These are phyloP conservation scores for Elaphurus davidianus DNA, from an alignment of 2,113 vertebrate species.

Conservation along the genomic window DNA sequence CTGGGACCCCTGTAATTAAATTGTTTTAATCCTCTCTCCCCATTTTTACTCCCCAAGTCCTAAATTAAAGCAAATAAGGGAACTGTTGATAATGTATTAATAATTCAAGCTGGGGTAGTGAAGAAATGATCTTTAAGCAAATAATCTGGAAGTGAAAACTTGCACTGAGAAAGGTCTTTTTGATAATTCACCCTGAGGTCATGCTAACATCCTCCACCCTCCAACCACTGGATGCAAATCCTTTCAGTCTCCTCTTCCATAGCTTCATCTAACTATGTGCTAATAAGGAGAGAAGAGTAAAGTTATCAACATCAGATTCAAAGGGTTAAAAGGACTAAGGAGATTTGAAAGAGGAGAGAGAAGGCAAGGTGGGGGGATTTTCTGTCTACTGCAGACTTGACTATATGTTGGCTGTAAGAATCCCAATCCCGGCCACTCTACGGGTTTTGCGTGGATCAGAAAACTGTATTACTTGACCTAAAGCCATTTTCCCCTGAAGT, in stretches of 20 bases:
- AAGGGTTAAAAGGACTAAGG: neutral
- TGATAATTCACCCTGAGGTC: neutral
- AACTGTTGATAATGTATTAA: neutral
- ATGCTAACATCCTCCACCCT: neutral
- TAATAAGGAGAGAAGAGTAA: neutral
- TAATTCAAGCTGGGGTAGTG: neutral
- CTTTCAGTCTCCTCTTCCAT: neutral
- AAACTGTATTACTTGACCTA: neutral
- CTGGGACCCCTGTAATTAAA: neutral
- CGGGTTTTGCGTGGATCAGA: neutral
- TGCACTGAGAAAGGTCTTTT: neutral
- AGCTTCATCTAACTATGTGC: neutral
- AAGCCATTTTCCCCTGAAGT: neutral
- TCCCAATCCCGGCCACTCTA: neutral
- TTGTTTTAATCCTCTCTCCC: neutral
- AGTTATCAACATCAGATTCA: neutral
- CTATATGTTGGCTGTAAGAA: neutral
- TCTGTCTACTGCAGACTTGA: neutral
- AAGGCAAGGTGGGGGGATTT: neutral
- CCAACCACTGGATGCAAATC: neutral
- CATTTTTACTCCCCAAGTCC: neutral
- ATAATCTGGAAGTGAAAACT: neutral
- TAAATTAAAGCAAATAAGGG: neutral
- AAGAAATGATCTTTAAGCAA: neutral
- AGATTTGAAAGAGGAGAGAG: neutral